These are phyloP conservation scores for Drosophila seguyi DNA, from an alignment of 1,140 invertebrate species.

Conservation along the genomic window DNA sequence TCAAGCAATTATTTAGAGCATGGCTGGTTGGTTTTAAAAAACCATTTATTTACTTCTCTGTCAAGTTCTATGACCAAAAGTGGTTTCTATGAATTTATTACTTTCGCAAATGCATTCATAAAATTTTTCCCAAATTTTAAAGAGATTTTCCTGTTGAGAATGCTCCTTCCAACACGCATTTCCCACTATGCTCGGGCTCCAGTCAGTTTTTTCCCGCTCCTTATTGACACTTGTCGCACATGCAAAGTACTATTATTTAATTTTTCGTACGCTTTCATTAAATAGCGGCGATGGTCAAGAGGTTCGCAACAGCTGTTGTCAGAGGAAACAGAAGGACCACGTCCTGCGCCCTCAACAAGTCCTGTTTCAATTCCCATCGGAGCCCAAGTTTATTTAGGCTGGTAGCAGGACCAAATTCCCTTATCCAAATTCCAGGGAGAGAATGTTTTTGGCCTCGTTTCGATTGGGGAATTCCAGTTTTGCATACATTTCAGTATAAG, in stretches of 20 bases:
- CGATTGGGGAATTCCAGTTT: slow-evolving; percentile 46
- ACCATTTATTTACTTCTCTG: no score
- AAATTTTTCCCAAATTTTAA: no score
- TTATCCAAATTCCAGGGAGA: slow-evolving; percentile 37
- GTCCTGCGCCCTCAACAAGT: not conserved
- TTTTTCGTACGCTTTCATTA: slow-evolving; percentile 50
- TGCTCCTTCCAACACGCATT: not conserved
- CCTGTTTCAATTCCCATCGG: slow-evolving; percentile 22
- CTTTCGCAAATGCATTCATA: no score
- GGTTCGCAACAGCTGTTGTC: slow-evolving; percentile 43
- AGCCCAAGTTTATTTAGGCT: slow-evolving; percentile 51
- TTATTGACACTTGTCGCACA: slow-evolving; percentile 27
- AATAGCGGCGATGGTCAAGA: slow-evolving; percentile 30
- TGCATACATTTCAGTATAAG: not conserved
- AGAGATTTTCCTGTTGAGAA: no score
- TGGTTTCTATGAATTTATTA: no score
- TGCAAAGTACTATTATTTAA: slow-evolving; percentile 31
- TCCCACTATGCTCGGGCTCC: slow-evolving; percentile 33
- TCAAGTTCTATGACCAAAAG: no score
- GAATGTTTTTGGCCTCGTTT: slow-evolving; percentile 5
- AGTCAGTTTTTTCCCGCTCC: not conserved
- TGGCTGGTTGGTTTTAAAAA: no score
- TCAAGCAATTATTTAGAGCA: no score
- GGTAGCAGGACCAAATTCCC: slow-evolving; percentile 21
- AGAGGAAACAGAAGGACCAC: slow-evolving; percentile 1